Evolutionary conservation across 2,888 invertebrate species (phyloP).

Genomic region (Philhelius pedissequus): DNA sequence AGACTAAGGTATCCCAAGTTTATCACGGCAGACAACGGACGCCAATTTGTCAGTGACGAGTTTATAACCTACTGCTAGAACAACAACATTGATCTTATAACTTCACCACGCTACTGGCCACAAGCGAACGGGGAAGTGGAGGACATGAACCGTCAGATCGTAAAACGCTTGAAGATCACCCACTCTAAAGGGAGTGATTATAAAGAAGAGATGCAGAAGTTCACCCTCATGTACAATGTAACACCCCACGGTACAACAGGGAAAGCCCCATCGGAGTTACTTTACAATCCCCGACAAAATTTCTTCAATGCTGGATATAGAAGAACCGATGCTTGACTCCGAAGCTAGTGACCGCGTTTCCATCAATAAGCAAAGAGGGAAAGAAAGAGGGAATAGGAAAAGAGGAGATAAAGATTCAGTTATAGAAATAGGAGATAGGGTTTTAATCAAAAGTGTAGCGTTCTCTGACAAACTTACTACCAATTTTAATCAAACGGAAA

Average conservation of each 20-base stretch:
- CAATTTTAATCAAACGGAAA: slow-evolving; percentile 33
- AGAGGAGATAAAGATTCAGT: neutral
- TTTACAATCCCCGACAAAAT: slow-evolving; percentile 51
- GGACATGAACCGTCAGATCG: slow-evolving; percentile 49
- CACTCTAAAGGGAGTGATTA: slow-evolving; percentile 44
- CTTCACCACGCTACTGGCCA: slow-evolving; percentile 53
- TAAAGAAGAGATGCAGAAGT: slow-evolving; percentile 61
- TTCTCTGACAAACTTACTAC: slow-evolving; percentile 43
- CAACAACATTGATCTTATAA: slow-evolving; percentile 53
- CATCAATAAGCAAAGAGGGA: slow-evolving; percentile 19
- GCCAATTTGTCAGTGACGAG: too few relatives aligned
- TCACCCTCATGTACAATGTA: slow-evolving; percentile 61
- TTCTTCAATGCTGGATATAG: slow-evolving; percentile 7
- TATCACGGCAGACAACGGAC: slow-evolving; percentile 56
- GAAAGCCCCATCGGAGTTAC: slow-evolving; percentile 48
- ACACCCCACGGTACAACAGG: slow-evolving; percentile 57
- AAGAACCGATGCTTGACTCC: neutral
- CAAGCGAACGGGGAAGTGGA: slow-evolving; percentile 59
- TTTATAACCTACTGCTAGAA: slow-evolving; percentile 22
- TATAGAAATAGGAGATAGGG: slow-evolving; percentile 1
- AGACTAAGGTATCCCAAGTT: slow-evolving; percentile 57
- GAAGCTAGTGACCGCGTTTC: slow-evolving; percentile 5
- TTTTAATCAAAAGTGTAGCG: slow-evolving; percentile 19
- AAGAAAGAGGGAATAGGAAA: slow-evolving; percentile 3
- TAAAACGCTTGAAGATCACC: slow-evolving; percentile 54